Evolutionary conservation across 2,888 invertebrate species (phyloP).

Genomic region (Agrochola circellaris): DNA sequence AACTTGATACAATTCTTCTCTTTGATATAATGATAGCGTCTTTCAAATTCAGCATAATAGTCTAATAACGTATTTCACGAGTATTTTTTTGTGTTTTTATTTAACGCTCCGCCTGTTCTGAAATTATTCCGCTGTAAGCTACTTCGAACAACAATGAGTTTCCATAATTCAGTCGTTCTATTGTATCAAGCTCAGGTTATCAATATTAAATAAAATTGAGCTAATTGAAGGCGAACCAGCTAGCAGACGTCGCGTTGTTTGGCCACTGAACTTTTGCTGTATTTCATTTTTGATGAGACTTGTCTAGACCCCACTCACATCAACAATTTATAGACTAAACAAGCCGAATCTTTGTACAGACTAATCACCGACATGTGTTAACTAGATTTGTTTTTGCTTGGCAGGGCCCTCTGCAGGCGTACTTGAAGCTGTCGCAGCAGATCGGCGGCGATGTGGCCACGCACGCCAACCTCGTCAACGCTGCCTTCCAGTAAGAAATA

Average conservation of each 20-base stretch:
- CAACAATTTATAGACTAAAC: background rate
- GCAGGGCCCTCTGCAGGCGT: conserved; percentile 94
- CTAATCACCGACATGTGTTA: background rate
- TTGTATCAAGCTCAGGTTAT: conserved; percentile 18
- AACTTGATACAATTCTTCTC: conserved; percentile 7
- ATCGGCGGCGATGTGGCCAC: conserved; percentile 96
- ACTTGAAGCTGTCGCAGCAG: conserved; percentile 93
- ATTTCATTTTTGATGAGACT: conserved; percentile 8
- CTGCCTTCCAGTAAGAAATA: conserved; percentile 94
- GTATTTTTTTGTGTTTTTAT: conserved; percentile 40
- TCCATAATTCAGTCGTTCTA: conserved; percentile 17
- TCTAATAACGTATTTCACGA: conserved; percentile 14
- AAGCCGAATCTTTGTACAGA: background rate
- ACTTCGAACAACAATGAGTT: conserved; percentile 18
- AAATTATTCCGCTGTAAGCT: conserved; percentile 42
- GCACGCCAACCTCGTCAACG: conserved; percentile 95
- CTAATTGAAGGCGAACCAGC: conserved; percentile 35
- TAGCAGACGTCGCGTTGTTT: conserved; percentile 41
- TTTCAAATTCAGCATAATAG: conserved; percentile 8
- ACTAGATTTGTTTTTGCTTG: conserved; percentile 60
- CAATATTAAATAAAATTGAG: conserved; percentile 36
- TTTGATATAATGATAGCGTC: conserved; percentile 9
- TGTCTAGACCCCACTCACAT: background rate
- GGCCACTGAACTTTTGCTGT: conserved; percentile 12
- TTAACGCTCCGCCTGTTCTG: conserved; percentile 45